Conservation (phyloP, 2,797 vertebrate species). For the Sebastes oblongus region DNA sequence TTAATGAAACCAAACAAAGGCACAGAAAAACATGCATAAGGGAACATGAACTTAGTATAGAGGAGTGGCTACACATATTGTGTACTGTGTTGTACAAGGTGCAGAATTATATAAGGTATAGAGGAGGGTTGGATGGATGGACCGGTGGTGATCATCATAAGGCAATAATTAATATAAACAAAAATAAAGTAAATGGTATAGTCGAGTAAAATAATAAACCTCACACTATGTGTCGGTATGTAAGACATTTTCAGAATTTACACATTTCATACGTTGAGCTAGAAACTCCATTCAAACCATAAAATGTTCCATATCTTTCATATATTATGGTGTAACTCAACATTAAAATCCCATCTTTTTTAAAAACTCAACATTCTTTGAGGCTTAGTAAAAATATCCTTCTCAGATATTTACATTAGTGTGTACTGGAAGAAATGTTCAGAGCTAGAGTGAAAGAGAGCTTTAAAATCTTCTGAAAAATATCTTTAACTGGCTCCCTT, state of each 20-base stretch:
- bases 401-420: no score
- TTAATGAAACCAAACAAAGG: not conserved
- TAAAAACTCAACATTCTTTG: no score
- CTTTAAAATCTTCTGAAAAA: no score
- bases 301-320: not conserved
- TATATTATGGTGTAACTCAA: not conserved
- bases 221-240: no score
- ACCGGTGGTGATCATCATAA: not conserved
- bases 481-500: no score
- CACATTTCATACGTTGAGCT: not conserved
- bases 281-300: not conserved
- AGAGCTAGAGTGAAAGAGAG: no score
- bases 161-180: not conserved
- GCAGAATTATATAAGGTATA: not conserved
- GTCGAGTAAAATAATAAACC: no score
- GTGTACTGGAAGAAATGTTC: no score
- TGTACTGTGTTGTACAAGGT: no score
- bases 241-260: no score
- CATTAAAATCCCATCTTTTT: not conserved
- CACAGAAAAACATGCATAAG: not conserved
- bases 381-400: no score
- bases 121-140: not conserved
- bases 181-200: no score
- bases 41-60: not conserved
- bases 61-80: not conserved